Base-by-base conservation (phyloP, 2,797 vertebrate genomes). In the Hafferia zeledoni region DNA sequence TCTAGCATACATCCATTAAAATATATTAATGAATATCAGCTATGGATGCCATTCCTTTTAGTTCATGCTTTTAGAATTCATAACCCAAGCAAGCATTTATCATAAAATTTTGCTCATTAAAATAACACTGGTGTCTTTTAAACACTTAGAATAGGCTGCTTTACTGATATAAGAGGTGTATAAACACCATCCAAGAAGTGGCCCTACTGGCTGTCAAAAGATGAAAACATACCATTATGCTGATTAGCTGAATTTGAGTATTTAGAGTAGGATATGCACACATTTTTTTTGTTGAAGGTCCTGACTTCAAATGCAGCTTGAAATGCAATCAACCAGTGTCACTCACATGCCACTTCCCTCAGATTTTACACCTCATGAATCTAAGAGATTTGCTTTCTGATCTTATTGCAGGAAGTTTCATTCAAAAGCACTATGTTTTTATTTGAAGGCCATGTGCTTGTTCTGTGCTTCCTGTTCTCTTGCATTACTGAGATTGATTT, bases 241-340 rank as follows among this genome's bases (percentile, higher is more conserved):
- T 78, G 89, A 78, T 94, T 65, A 83, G 46, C 53, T 72, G 59
- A 71, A 84, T 85, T 67, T 85, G 46, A 44, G 75, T 80, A 17
- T 55, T 61, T 87, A 31, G 55, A 69, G 39, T 24, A 61, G 41
- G 13, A 64, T 71, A 61, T 0, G 1, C 70, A 64, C n/a, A 41
- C 8, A 39, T 93, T 83, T 90, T 80, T 90, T 52, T 61, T 20
- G 17, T 35, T 88, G 65, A 72, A 75, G 59, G 72, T 91, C 27
- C 35, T 76, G 65, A 77, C 79, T 95, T 86, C 61, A 94, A 91
- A 87, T 75, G 65, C 55, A 75, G 50, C 69, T 92, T 94, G 90
- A 81, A 92, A 87, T 74, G 60, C 39, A 88, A 55, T 90, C 83
- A 91, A 23, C 31, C 61, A 65, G 55, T 69, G 28, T 49, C 2